phyloP scores from a whole-genome alignment of 1,140 invertebrate species.

The Teleogryllus occipitalis region DNA sequence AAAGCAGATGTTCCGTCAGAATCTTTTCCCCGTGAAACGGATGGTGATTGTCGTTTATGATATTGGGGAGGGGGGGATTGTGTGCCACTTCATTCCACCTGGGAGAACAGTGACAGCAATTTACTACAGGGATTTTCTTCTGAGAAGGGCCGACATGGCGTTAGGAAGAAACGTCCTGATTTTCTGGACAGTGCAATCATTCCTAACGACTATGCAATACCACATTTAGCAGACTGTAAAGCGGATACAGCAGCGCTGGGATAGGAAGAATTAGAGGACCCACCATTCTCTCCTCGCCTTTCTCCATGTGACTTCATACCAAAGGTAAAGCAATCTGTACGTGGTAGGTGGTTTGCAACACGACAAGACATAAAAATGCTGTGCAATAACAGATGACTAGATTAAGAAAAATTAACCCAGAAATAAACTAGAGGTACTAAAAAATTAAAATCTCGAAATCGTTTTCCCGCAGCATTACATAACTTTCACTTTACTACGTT shows the following conservation, averaged over 20 bases:
- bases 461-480: no score
- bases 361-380: not conserved
- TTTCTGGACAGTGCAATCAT: not conserved
- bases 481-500: no score
- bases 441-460: no score
- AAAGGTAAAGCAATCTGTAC: not conserved
- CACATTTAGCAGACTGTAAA: not conserved
- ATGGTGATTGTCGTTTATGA: not conserved
- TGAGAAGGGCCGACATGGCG: not conserved
- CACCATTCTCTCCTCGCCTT: not conserved
- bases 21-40: not conserved
- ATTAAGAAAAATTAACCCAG: no score
- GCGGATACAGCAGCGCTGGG: conserved; percentile 9
- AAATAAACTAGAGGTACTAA: no score
- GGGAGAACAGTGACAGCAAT: not conserved
- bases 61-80: not conserved
- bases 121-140: conserved; percentile 13
- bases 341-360: not conserved
- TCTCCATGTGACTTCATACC: conserved; percentile 14
- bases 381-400: not conserved
- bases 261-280: conserved; percentile 3
- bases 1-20: not conserved
- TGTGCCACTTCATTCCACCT: conserved; percentile 10
- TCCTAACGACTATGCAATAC: not conserved
- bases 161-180: not conserved